These are phyloP conservation scores for Alloplasta piceator DNA, from an alignment of 2,888 invertebrate genomes.

Conservation along the genomic window DNA sequence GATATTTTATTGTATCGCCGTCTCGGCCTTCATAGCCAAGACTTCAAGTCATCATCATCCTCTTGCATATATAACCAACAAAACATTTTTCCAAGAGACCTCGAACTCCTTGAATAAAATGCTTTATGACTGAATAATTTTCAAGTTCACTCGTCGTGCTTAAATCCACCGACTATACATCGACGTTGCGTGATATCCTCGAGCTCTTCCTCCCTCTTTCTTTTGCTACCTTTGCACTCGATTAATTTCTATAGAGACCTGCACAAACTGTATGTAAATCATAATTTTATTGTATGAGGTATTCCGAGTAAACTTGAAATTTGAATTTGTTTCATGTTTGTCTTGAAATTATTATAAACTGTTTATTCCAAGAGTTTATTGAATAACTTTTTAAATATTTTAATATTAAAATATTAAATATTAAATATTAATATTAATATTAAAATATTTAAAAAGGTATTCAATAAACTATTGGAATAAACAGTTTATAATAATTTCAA, in stretches of 20 bases:
- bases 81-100: slow-evolving; percentile 15
- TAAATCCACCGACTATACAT: slow-evolving; percentile 14
- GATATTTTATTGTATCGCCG: too few species aligned
- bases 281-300: not conserved
- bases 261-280: not conserved
- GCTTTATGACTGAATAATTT: slow-evolving; percentile 18
- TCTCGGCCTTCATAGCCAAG: too few species aligned
- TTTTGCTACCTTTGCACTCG: slow-evolving; percentile 5
- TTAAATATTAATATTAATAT: too few species aligned
- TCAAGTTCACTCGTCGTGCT: slow-evolving; percentile 35
- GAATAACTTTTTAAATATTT: too few species aligned
- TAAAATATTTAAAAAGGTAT: too few species aligned
- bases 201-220: not conserved
- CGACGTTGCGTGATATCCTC: slow-evolving; percentile 6
- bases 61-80: not conserved
- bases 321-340: too few species aligned
- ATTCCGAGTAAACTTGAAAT: not conserved
- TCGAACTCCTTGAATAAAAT: slow-evolving; percentile 11
- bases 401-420: too few species aligned
- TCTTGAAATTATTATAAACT: too few species aligned
- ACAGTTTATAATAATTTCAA: too few species aligned
- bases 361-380: too few species aligned
- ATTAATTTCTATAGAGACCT: slow-evolving; percentile 26
- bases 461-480: too few species aligned
- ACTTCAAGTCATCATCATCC: too few species aligned